Conservation (phyloP, 2,797 vertebrate genomes). For the Cyclura pinguis region DNA sequence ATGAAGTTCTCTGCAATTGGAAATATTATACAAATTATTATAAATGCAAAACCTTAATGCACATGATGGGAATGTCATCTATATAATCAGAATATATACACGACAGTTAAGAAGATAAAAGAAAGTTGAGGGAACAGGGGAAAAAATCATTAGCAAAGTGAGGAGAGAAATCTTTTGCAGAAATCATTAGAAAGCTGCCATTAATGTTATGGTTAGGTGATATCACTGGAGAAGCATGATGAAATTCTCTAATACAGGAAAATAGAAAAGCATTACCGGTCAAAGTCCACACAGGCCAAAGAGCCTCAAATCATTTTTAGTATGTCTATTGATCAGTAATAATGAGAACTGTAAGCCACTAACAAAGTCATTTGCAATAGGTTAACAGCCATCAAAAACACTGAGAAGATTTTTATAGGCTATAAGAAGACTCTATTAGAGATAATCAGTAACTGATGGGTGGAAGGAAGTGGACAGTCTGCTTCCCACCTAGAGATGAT, state of each 20-base stretch:
- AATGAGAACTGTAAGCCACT: constrained; percentile 4
- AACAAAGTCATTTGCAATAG: constrained; percentile 19
- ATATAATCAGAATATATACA: background rate
- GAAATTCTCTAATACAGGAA: background rate
- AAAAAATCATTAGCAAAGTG: background rate
- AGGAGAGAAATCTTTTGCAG: background rate
- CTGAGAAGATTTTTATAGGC: background rate
- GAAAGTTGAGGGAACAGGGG: background rate
- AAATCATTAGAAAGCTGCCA: background rate
- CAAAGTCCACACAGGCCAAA: constrained; percentile 2
- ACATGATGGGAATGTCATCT: background rate
- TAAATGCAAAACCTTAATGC: background rate
- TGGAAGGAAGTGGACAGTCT: background rate
- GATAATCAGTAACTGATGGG: background rate
- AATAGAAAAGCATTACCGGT: background rate
- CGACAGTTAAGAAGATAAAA: background rate
- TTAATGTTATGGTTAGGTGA: background rate
- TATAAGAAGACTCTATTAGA: background rate
- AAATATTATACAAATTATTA: background rate
- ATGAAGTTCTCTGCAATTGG: background rate
- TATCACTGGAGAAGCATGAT: background rate
- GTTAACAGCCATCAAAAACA: background rate
- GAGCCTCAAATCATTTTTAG: constrained; percentile 6
- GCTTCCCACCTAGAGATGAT: background rate
- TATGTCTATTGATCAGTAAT: constrained; percentile 24